These are phyloP conservation scores for Deroptyus accipitrinus DNA, from an alignment of 2,113 vertebrate genomes.

Conservation along the genomic window DNA sequence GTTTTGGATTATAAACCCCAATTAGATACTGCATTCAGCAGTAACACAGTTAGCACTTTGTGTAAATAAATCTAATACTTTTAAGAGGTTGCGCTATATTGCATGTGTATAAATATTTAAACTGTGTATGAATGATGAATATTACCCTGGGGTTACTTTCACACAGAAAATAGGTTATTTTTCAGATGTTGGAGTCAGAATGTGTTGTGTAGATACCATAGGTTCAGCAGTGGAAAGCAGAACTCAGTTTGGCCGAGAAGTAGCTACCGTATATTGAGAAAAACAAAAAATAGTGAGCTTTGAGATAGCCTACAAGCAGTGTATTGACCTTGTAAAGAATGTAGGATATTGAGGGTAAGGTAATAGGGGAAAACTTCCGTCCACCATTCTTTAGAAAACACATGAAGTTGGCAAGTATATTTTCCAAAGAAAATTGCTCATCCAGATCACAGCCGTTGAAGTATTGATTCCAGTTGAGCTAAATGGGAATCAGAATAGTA, in stretches of 20 bases:
- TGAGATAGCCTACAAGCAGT: background rate
- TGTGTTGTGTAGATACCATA: background rate
- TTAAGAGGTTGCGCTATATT: background rate
- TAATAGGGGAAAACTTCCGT: background rate
- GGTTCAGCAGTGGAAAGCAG: background rate
- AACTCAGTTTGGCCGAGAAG: background rate
- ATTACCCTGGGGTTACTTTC: slow-evolving; percentile 37
- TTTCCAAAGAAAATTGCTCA: background rate
- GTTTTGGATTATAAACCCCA: background rate
- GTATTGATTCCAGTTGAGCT: background rate
- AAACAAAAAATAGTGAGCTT: background rate
- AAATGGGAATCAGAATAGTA: background rate
- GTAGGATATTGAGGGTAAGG: background rate
- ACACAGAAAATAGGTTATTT: slow-evolving; percentile 51
- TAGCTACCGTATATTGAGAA: background rate
- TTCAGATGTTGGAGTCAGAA: background rate
- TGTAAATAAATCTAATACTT: slow-evolving; percentile 21
- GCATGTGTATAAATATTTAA: slow-evolving; percentile 52
- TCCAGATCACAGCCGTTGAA: background rate
- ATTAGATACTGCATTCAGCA: background rate
- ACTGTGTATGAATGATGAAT: slow-evolving; percentile 33
- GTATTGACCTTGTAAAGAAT: background rate
- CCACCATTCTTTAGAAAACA: background rate
- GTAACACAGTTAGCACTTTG: background rate
- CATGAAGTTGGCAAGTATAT: background rate